These are phyloP conservation scores for Caiman crocodilus DNA, from an alignment of 2,797 vertebrate species.

Conservation along the genomic window DNA sequence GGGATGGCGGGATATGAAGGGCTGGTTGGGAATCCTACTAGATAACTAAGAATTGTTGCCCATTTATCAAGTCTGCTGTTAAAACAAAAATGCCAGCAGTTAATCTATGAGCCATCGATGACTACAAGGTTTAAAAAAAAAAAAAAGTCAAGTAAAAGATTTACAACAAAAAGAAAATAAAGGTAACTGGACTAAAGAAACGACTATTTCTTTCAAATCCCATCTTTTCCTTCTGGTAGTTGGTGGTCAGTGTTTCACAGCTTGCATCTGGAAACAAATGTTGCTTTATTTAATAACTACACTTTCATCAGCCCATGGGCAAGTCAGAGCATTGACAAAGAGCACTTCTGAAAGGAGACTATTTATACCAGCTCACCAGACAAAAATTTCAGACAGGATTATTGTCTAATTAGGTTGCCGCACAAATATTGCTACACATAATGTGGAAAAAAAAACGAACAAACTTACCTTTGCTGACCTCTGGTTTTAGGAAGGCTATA, in stretches of 20 bases:
- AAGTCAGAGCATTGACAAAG: not conserved
- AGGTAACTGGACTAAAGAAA: not conserved
- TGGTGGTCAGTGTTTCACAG: rapidly evolving
- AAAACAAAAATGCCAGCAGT: not conserved
- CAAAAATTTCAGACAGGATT: rapidly evolving
- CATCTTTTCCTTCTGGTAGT: not conserved
- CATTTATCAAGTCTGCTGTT: not conserved
- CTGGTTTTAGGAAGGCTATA: not conserved
- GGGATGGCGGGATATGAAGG: not conserved
- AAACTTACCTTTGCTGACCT: constrained; percentile 42
- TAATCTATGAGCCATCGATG: not conserved
- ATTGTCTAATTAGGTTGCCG: not conserved
- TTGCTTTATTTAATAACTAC: not conserved
- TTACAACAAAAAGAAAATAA: not conserved
- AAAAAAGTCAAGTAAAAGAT: not conserved
- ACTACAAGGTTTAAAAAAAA: not conserved
- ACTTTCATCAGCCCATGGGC: not conserved
- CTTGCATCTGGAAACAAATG: rapidly evolving
- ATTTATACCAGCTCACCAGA: not conserved
- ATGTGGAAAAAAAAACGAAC: not conserved
- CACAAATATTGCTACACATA: not conserved
- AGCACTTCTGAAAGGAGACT: not conserved
- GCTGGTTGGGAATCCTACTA: not conserved
- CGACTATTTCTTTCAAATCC: not conserved
- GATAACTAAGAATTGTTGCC: not conserved